Evolutionary conservation across 2,888 invertebrate species (phyloP).

Genomic region (Tenthredo livida): DNA sequence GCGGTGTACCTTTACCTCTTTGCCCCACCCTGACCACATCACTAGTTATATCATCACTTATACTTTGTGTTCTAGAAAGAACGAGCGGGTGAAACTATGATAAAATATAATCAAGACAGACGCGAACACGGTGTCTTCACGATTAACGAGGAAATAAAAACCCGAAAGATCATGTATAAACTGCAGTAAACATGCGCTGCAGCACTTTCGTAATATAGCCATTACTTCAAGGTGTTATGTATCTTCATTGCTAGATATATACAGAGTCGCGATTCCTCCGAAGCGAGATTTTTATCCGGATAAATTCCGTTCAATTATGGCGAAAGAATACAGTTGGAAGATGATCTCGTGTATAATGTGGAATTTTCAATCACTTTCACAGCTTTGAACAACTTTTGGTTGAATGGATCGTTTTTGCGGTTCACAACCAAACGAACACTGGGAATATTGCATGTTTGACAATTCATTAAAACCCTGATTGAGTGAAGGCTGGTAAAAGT

Average conservation of each 20-base stretch:
- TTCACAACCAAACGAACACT: neutral
- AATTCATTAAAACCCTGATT: neutral
- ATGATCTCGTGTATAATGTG: neutral
- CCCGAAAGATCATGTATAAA: neutral
- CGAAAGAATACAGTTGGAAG: neutral
- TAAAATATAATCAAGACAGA: neutral
- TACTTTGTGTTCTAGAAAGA: neutral
- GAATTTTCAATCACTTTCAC: neutral
- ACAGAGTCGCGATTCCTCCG: neutral
- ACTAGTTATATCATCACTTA: conserved; percentile 14
- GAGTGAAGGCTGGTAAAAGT: neutral
- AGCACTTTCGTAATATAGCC: neutral
- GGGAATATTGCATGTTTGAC: neutral
- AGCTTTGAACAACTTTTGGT: neutral
- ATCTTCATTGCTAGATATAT: neutral
- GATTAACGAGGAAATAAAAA: neutral
- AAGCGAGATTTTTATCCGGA: neutral
- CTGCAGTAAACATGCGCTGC: neutral
- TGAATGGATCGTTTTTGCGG: neutral
- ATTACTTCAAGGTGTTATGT: neutral
- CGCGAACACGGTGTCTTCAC: neutral
- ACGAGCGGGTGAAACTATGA: neutral
- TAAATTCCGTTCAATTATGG: neutral
- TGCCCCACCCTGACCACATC: conserved; percentile 33
- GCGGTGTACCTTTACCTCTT: conserved; percentile 45